Conservation (phyloP, 2,888 invertebrate species). For the Crocallis elinguaria region DNA sequence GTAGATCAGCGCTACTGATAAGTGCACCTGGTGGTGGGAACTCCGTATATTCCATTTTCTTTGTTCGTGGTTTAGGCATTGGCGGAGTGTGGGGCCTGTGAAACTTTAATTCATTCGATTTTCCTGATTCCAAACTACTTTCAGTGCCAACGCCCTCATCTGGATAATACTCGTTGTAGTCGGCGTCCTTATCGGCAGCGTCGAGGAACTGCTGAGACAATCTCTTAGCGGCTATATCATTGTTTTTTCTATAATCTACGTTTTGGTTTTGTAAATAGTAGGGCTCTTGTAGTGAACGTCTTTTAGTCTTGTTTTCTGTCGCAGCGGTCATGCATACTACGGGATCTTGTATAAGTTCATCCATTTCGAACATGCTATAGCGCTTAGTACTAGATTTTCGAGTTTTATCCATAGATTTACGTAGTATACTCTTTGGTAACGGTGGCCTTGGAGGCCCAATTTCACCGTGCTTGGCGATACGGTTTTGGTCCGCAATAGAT, state of each 20-base stretch:
- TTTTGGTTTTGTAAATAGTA: slow-evolving; percentile 85
- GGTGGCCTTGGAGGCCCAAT: slow-evolving; percentile 89
- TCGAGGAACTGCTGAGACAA: slow-evolving; percentile 81
- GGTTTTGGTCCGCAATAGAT: slow-evolving; percentile 84
- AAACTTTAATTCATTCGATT: slow-evolving; percentile 81
- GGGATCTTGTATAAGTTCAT: slow-evolving; percentile 82
- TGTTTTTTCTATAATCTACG: slow-evolving; percentile 79
- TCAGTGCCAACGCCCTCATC: slow-evolving; percentile 87
- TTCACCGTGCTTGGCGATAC: slow-evolving; percentile 75
- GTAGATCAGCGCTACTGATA: slow-evolving; percentile 86
- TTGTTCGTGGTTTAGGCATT: slow-evolving; percentile 78
- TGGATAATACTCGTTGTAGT: slow-evolving; percentile 81
- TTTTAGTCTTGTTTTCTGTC: slow-evolving; percentile 84
- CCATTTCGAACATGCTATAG: slow-evolving; percentile 93
- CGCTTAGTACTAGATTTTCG: slow-evolving; percentile 85
- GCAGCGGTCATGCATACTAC: slow-evolving; percentile 73
- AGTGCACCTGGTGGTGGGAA: slow-evolving; percentile 80
- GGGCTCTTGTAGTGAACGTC: slow-evolving; percentile 91
- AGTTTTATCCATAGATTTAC: slow-evolving; percentile 86
- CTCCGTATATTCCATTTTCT: slow-evolving; percentile 78
- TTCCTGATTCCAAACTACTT: slow-evolving; percentile 85
- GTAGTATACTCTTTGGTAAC: slow-evolving; percentile 89
- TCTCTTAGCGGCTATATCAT: slow-evolving; percentile 80
- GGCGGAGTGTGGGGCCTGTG: slow-evolving; percentile 82
- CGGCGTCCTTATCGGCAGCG: slow-evolving; percentile 82